A percentile compares a stretch with the other conserved stretches of the same genome.
Conservation (phyloP, 2,888 invertebrate genomes). For the Clivina fossor region DNA sequence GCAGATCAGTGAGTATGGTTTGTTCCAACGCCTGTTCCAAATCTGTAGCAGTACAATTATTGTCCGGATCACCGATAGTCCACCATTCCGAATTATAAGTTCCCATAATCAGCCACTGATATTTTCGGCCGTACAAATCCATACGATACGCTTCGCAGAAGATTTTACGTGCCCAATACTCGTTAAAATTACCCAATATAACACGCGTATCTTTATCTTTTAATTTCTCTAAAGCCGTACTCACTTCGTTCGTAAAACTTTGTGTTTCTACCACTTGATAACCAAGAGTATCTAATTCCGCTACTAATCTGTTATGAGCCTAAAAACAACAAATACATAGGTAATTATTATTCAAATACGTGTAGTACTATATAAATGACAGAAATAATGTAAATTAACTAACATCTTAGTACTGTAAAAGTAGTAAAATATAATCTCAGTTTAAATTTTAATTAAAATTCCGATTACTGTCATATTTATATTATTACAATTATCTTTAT, state of each 20-base stretch:
- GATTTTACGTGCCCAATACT: slow-evolving; percentile 85
- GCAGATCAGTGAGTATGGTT: slow-evolving; percentile 83
- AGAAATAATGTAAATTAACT: too few relatives aligned
- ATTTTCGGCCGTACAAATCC: slow-evolving; percentile 87
- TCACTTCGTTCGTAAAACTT: slow-evolving; percentile 89
- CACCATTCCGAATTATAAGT: slow-evolving; percentile 80
- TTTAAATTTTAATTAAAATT: too few relatives aligned
- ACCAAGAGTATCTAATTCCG: slow-evolving; percentile 78
- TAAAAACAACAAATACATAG: slow-evolving; percentile 48
- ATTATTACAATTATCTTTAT: too few relatives aligned
- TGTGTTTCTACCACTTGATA: slow-evolving; percentile 86
- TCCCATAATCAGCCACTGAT: slow-evolving; percentile 94
- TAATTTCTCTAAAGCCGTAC: slow-evolving; percentile 74
- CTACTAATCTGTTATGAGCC: slow-evolving; percentile 87
- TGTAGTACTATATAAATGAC: background rate
- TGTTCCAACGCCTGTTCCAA: slow-evolving; percentile 81
- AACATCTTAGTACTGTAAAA: too few relatives aligned
- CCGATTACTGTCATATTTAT: too few relatives aligned
- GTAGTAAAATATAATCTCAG: too few relatives aligned
- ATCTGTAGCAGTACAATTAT: slow-evolving; percentile 72
- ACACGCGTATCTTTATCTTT: slow-evolving; percentile 92
- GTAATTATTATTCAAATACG: background rate
- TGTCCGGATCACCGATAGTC: slow-evolving; percentile 60
- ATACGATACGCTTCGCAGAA: slow-evolving; percentile 86
- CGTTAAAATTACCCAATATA: slow-evolving; percentile 91